Conservation (phyloP, 2,113 vertebrate genomes). For the Diglossa brunneiventris region DNA sequence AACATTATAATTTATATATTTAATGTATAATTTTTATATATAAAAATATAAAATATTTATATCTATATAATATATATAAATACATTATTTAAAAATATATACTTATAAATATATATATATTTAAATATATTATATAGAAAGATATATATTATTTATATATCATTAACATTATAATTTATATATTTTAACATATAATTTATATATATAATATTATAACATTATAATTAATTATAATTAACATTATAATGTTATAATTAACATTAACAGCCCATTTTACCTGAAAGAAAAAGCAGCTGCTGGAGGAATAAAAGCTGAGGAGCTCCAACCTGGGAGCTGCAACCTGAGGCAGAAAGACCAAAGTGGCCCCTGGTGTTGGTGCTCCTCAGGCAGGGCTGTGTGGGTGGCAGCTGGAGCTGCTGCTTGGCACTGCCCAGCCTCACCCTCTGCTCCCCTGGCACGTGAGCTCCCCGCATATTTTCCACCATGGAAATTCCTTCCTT, state of each 20-base stretch:
- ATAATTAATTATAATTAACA: too few relatives aligned
- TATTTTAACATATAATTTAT: too few relatives aligned
- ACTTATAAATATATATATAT: too few relatives aligned
- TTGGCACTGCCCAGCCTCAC: background rate
- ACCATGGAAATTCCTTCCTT: background rate
- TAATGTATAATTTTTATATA: too few relatives aligned
- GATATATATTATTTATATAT: too few relatives aligned
- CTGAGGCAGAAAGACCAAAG: rapidly evolving
- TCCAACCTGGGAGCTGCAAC: background rate
- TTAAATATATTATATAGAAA: too few relatives aligned
- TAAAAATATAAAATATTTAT: too few relatives aligned
- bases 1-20: too few relatives aligned
- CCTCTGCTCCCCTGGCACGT: background rate
- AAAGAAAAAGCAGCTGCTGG: background rate
- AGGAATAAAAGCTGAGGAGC: background rate
- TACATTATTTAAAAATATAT: too few relatives aligned
- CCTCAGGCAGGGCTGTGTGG: background rate
- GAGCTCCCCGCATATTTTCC: background rate
- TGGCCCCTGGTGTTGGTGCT: background rate
- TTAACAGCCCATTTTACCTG: background rate
- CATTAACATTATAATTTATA: too few relatives aligned
- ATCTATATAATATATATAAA: too few relatives aligned
- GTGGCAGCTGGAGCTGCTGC: background rate
- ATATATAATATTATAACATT: too few relatives aligned
- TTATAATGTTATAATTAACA: rapidly evolving